phyloP scores from a whole-genome alignment of 2,888 invertebrate species.

The Pyrgus malvae region DNA sequence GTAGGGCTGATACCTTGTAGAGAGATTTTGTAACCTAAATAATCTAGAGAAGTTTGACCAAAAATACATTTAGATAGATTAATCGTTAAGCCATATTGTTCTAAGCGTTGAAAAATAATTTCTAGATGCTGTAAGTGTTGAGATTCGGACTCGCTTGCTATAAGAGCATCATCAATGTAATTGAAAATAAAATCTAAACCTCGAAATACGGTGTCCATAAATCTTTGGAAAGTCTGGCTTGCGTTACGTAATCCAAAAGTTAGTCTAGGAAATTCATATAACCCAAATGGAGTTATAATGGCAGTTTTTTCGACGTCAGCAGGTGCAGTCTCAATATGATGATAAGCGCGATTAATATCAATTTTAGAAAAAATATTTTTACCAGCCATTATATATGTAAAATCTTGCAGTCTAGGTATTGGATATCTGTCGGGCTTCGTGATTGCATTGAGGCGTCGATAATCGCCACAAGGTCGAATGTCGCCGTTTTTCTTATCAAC shows the following conservation, averaged over 20 bases:
- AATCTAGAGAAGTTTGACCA: neutral
- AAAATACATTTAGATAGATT: slow-evolving; percentile 22
- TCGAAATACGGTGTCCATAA: slow-evolving; percentile 16
- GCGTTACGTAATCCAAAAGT: slow-evolving; percentile 4
- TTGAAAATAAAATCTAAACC: slow-evolving; percentile 22
- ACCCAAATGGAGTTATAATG: neutral
- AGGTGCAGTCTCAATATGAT: neutral
- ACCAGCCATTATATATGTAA: neutral
- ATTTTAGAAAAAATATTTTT: neutral
- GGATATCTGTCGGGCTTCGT: slow-evolving; percentile 21
- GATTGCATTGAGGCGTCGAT: neutral
- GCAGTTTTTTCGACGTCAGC: neutral
- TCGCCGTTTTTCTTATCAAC: neutral
- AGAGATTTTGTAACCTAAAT: slow-evolving; percentile 17
- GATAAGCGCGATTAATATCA: neutral
- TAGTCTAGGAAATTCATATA: neutral
- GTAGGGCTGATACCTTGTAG: neutral
- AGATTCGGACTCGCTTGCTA: neutral
- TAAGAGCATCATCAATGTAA: slow-evolving; percentile 12
- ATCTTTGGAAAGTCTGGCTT: slow-evolving; percentile 11
- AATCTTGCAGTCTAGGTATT: neutral
- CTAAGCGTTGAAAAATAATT: slow-evolving; percentile 11
- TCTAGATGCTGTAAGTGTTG: slow-evolving; percentile 15
- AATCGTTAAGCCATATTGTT: slow-evolving; percentile 16
- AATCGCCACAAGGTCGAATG: neutral